phyloP scores from a whole-genome alignment of 2,797 vertebrate genomes.

The Periophthalmus magnuspinnatus region DNA sequence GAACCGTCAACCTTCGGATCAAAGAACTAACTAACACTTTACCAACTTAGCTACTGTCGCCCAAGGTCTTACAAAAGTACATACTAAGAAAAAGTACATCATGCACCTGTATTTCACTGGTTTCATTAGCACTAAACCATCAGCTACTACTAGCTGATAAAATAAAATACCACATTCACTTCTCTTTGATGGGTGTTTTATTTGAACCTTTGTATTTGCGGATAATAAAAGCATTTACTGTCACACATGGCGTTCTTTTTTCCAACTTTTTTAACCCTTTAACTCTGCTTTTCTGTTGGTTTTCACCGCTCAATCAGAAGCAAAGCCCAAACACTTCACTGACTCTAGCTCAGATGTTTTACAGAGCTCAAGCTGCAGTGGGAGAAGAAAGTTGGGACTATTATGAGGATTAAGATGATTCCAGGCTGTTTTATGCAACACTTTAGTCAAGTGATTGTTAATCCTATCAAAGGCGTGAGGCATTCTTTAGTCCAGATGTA shows the following conservation, averaged over 20 bases:
- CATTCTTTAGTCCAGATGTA: constrained; percentile 12
- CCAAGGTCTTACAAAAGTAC: too few relatives aligned
- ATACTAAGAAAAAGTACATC: neutral
- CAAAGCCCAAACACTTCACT: neutral
- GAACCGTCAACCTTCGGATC: too few relatives aligned
- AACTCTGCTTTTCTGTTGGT: neutral
- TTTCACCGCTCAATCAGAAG: neutral
- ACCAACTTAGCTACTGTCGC: too few relatives aligned
- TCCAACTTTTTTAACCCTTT: neutral
- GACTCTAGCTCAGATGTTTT: neutral
- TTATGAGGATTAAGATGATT: neutral
- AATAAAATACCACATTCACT: neutral
- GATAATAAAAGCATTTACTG: constrained; percentile 2
- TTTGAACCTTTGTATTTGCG: neutral
- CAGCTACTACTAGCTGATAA: neutral
- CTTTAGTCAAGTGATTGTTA: constrained; percentile 12
- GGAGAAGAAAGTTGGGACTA: neutral
- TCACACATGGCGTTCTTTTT: neutral
- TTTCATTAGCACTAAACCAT: neutral
- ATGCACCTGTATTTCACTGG: neutral
- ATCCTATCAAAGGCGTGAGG: neutral
- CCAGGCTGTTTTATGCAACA: constrained; percentile 8
- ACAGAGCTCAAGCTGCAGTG: neutral
- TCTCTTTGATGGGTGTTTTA: neutral
- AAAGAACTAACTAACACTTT: too few relatives aligned